These are phyloP conservation scores for Xestia c-nigrum DNA, from an alignment of 2,888 invertebrate genomes.

Conservation along the genomic window DNA sequence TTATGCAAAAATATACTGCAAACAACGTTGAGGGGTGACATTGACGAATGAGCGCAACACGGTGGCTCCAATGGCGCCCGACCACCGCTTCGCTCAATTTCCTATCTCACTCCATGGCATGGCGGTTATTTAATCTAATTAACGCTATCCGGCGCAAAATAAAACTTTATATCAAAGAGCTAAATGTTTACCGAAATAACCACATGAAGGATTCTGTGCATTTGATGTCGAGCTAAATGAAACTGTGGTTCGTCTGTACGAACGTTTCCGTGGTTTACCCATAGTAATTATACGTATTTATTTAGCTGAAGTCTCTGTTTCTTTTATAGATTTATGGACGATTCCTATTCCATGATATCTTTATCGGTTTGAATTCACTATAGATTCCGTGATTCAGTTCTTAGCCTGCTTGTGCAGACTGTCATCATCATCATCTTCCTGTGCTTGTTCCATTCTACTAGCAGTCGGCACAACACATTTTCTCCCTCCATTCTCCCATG, in stretches of 20 bases:
- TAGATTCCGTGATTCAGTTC: neutral
- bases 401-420: neutral
- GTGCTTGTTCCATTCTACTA: too few relatives aligned
- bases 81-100: slow-evolving; percentile 75
- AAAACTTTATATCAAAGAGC: slow-evolving; percentile 66
- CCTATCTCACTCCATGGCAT: slow-evolving; percentile 73
- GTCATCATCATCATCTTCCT: too few relatives aligned
- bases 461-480: too few relatives aligned
- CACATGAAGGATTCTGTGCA: slow-evolving; percentile 58
- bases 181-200: slow-evolving; percentile 66
- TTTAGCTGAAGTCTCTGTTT: neutral
- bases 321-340: slow-evolving; percentile 15
- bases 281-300: slow-evolving; percentile 1
- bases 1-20: slow-evolving; percentile 85
- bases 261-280: slow-evolving; percentile 13
- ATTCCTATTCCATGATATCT: neutral
- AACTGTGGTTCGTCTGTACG: slow-evolving; percentile 36
- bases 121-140: slow-evolving; percentile 70
- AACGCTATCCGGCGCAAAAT: slow-evolving; percentile 66
- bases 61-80: slow-evolving; percentile 72
- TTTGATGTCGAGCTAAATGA: slow-evolving; percentile 61
- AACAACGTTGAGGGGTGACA: slow-evolving; percentile 78
- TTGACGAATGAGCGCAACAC: slow-evolving; percentile 78
- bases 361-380: neutral
- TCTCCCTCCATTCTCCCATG: too few relatives aligned